phyloP scores from a whole-genome alignment of 2,888 invertebrate species.

The Tipula vernalis region DNA sequence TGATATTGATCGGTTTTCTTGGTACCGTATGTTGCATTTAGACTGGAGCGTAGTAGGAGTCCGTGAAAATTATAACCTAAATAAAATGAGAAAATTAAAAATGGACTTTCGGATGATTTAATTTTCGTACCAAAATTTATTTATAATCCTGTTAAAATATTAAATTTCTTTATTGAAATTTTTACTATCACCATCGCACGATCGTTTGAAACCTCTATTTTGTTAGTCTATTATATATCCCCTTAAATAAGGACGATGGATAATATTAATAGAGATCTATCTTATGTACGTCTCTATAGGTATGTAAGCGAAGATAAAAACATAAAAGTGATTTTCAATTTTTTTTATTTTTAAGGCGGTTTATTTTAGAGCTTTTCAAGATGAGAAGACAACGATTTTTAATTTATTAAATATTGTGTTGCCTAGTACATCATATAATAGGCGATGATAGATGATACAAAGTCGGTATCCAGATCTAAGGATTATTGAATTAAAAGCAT shows the following conservation, averaged over 20 bases:
- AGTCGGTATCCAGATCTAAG: background rate
- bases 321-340: background rate
- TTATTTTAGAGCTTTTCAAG: background rate
- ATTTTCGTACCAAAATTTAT: background rate
- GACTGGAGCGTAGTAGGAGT: background rate
- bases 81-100: background rate
- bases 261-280: background rate
- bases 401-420: background rate
- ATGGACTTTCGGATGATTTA: constrained; percentile 4
- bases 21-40: background rate
- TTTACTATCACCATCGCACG: background rate
- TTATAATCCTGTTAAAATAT: constrained; percentile 4
- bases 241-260: background rate
- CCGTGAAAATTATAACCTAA: background rate
- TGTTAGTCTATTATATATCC: background rate
- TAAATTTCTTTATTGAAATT: background rate
- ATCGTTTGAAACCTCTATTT: background rate
- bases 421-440: background rate
- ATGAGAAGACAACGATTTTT: background rate
- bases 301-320: background rate
- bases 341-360: background rate
- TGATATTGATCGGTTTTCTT: background rate
- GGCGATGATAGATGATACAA: no score
- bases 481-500: background rate
- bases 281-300: background rate